A percentile compares a stretch with the other conserved stretches of the same genome.
Conservation (phyloP, 2,113 vertebrate species). For the Callospermophilus lateralis region DNA sequence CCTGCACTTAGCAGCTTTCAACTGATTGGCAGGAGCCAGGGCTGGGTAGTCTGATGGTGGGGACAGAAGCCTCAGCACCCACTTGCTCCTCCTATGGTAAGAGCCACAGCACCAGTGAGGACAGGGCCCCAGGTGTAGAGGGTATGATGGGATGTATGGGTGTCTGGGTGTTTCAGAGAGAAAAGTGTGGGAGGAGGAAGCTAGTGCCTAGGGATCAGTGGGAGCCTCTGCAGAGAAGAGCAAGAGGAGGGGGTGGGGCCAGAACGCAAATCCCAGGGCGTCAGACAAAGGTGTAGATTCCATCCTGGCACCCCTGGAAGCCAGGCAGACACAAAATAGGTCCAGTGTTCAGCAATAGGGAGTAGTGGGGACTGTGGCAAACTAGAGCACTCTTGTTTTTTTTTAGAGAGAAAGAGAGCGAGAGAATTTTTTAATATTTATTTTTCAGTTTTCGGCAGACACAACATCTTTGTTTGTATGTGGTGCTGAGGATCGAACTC, state of each 20-base stretch:
- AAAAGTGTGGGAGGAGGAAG: neutral
- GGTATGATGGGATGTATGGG: neutral
- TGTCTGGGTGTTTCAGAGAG: neutral
- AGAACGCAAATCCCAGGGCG: neutral
- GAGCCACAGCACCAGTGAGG: neutral
- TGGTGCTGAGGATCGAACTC: too few relatives aligned
- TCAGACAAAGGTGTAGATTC: neutral
- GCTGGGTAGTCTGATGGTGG: neutral
- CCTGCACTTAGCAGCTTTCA: neutral
- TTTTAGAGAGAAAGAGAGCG: too few relatives aligned
- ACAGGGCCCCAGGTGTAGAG: too few relatives aligned
- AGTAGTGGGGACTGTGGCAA: neutral
- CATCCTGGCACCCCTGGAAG: neutral
- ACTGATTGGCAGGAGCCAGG: neutral
- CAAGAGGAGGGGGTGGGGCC: too few relatives aligned
- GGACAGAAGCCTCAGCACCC: neutral
- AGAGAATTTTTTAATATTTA: too few relatives aligned
- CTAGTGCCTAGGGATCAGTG: too few relatives aligned
- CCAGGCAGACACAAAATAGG: neutral
- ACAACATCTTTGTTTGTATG: too few relatives aligned
- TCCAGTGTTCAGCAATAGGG: neutral
- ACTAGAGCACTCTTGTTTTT: rapidly evolving
- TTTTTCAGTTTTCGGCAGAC: too few relatives aligned
- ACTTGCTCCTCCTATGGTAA: neutral
- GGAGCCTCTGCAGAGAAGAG: neutral